Percentiles rank a stretch among this genome's conserved stretches.
Conservation (phyloP, 2,113 vertebrate species). For the Loxodonta africana region DNA sequence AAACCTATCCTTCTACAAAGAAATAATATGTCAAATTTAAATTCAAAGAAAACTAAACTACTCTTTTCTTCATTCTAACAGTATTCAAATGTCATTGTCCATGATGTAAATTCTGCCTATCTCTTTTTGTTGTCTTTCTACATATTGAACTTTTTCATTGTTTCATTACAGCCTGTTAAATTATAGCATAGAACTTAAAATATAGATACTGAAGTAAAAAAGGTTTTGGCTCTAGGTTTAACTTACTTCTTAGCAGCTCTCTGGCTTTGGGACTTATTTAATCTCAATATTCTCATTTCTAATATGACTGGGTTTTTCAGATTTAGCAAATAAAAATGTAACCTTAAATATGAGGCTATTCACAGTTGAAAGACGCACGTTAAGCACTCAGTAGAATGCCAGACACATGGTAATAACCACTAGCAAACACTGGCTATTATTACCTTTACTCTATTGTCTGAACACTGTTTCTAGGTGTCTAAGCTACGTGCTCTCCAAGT, state of each 20-base stretch:
- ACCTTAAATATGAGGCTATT: not conserved
- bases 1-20: slow-evolving; percentile 16
- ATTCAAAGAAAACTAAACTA: slow-evolving; percentile 55
- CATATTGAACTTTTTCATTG: slow-evolving; percentile 2
- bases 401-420: not conserved
- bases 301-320: not conserved
- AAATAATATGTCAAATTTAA: slow-evolving; percentile 69
- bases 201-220: not conserved
- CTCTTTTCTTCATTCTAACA: slow-evolving; percentile 32
- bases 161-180: slow-evolving; percentile 23
- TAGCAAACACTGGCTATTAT: not conserved
- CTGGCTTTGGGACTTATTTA: not conserved
- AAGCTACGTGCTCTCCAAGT: not conserved
- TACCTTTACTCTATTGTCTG: not conserved
- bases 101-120: slow-evolving; percentile 3
- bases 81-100: slow-evolving; percentile 33
- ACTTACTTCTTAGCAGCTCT: not conserved
- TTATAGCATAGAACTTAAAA: slow-evolving; percentile 36
- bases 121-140: slow-evolving; percentile 23
- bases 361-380: not conserved
- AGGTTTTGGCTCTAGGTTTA: not conserved
- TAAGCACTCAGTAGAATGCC: no score
- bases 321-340: not conserved
- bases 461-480: not conserved
- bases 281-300: not conserved